These are phyloP conservation scores for Spea bombifrons DNA, from an alignment of 2,113 vertebrate species.

Conservation along the genomic window DNA sequence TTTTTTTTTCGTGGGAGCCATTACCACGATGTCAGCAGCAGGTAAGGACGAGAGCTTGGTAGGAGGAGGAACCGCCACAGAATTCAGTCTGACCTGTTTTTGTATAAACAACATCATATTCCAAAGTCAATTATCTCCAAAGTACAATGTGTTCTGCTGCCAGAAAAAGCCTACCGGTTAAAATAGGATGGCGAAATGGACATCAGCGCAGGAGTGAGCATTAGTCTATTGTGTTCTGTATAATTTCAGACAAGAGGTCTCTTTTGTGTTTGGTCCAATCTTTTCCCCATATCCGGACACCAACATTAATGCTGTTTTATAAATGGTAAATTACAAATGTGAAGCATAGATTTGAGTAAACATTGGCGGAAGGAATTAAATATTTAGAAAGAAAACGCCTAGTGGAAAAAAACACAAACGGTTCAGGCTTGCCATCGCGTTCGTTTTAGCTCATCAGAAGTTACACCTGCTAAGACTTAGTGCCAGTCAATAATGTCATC, in stretches of 20 bases:
- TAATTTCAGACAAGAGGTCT: conserved; percentile 62
- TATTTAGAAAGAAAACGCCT: not conserved
- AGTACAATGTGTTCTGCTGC: conserved; percentile 71
- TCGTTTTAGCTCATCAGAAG: too few relatives aligned
- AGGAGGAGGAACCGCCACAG: conserved; percentile 60
- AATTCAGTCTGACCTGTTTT: conserved; percentile 70
- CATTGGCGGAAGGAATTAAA: not conserved
- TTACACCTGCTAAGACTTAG: too few relatives aligned
- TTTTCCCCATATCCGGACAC: conserved; percentile 50
- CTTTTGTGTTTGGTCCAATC: conserved; percentile 39
- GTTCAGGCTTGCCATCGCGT: not conserved
- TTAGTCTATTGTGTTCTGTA: conserved; percentile 62
- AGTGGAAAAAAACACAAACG: not conserved
- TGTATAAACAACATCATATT: conserved; percentile 72
- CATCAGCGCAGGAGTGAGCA: conserved; percentile 61
- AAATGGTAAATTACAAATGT: conserved; percentile 64
- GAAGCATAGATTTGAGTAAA: conserved; percentile 13
- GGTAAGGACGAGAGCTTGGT: conserved; percentile 53
- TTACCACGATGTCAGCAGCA: conserved; percentile 8
- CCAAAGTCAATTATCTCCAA: conserved; percentile 72
- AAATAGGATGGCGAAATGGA: conserved; percentile 65
- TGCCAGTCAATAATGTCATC: too few relatives aligned
- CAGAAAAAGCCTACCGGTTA: conserved; percentile 62
- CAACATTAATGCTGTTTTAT: conserved; percentile 63
- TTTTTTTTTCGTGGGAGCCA: not conserved